Evolutionary conservation across 1,140 invertebrate genomes (phyloP).

Genomic region (Scaptomyza graminum): DNA sequence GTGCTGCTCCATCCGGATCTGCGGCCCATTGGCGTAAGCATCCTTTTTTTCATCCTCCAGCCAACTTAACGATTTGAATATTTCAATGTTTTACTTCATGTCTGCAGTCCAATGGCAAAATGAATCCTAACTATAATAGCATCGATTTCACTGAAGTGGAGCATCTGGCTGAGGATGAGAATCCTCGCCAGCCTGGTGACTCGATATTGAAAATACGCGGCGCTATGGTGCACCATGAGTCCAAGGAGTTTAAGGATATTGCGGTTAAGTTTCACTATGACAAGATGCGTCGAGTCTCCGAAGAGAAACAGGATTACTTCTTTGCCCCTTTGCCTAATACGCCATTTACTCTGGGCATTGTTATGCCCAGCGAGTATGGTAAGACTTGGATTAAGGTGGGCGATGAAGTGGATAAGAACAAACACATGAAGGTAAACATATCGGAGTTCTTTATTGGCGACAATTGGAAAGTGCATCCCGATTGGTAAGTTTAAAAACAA

Average conservation of each 20-base stretch:
- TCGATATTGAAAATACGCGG: slow-evolving; percentile 86
- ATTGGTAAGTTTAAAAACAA: slow-evolving; percentile 86
- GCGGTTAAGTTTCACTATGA: slow-evolving; percentile 92
- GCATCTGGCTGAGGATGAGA: slow-evolving; percentile 88
- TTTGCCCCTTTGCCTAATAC: slow-evolving; percentile 91
- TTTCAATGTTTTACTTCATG: not conserved
- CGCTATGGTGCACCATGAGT: slow-evolving; percentile 89
- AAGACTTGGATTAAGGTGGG: slow-evolving; percentile 90
- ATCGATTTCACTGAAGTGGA: slow-evolving; percentile 98
- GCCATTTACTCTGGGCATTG: slow-evolving; percentile 91
- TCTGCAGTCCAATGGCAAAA: slow-evolving; percentile 85
- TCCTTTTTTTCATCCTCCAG: not conserved
- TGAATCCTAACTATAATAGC: slow-evolving; percentile 98
- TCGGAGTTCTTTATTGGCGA: slow-evolving; percentile 88
- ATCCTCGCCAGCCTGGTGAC: slow-evolving; percentile 84
- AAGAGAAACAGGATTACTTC: slow-evolving; percentile 93
- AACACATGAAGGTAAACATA: slow-evolving; percentile 87
- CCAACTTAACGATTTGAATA: not conserved
- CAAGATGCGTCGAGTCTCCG: slow-evolving; percentile 91
- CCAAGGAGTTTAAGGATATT: slow-evolving; percentile 87
- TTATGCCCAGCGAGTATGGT: slow-evolving; percentile 91
- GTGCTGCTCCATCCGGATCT: slow-evolving; percentile 92
- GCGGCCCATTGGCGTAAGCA: slow-evolving; percentile 87
- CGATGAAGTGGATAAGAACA: slow-evolving; percentile 88
- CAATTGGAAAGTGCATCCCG: slow-evolving; percentile 94